Percentiles rank a stretch among this genome's conserved stretches.
Evolutionary conservation across 2,888 invertebrate species (phyloP).

Genomic region (Mantis religiosa): DNA sequence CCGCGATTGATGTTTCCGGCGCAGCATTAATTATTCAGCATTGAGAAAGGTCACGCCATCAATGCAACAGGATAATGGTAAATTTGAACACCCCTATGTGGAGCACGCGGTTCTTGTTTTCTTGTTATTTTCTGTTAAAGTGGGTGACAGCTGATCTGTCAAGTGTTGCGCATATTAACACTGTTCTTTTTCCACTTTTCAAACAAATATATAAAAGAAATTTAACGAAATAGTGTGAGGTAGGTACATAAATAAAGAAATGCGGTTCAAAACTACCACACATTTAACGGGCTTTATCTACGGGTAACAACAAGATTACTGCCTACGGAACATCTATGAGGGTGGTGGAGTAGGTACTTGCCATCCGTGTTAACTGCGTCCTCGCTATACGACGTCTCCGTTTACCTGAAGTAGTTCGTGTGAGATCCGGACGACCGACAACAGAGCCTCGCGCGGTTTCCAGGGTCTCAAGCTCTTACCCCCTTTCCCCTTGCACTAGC

Average conservation of each 20-base stretch:
- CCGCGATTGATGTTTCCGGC: neutral
- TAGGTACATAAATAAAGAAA: neutral
- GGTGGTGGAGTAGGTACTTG: neutral
- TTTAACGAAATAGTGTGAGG: neutral
- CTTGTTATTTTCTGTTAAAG: too few species aligned
- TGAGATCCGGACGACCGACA: neutral
- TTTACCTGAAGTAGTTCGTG: conserved; percentile 11
- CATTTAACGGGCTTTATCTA: neutral
- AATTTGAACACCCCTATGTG: neutral
- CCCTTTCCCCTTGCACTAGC: neutral
- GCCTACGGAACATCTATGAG: neutral
- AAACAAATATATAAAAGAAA: neutral
- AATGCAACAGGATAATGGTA: neutral
- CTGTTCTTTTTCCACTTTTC: neutral
- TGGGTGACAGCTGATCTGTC: too few species aligned
- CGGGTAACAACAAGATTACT: neutral
- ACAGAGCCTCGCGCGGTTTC: conserved; percentile 17
- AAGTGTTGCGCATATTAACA: neutral
- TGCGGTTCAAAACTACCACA: neutral
- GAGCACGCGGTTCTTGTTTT: neutral
- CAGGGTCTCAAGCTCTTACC: conserved; percentile 19
- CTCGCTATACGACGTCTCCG: neutral
- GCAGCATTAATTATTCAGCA: neutral
- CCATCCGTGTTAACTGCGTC: neutral
- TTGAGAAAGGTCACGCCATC: neutral